phyloP scores from a whole-genome alignment of 2,113 vertebrate genomes.

The Megaceryle torquata region DNA sequence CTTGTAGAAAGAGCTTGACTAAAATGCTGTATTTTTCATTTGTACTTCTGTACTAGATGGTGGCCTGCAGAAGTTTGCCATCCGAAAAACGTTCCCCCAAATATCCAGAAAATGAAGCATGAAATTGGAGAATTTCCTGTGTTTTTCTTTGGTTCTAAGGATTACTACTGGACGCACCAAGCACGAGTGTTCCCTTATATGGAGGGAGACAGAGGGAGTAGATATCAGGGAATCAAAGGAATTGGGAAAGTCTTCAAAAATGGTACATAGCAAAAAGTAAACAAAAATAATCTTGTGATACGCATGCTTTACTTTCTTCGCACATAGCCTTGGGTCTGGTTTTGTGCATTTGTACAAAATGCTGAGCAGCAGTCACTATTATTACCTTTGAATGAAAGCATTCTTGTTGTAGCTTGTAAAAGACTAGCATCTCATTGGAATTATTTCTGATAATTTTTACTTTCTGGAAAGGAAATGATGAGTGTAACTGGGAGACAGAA shows the following conservation, averaged over 20 bases:
- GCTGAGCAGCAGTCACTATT: neutral
- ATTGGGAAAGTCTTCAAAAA: constrained; percentile 98
- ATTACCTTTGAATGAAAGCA: neutral
- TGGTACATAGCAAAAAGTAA: constrained; percentile 70
- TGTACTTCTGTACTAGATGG: constrained; percentile 84
- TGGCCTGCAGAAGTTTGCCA: constrained; percentile 98
- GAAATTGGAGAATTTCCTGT: constrained; percentile 98
- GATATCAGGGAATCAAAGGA: constrained; percentile 85
- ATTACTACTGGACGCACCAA: constrained; percentile 99
- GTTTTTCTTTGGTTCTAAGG: constrained; percentile 98
- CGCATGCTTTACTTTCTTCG: neutral
- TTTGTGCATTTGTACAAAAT: neutral
- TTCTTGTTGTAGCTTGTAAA: neutral
- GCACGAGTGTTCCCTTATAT: constrained; percentile 97
- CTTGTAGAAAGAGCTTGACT: constrained; percentile 11
- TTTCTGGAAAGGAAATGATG: neutral
- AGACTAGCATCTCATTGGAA: neutral
- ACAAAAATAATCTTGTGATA: neutral
- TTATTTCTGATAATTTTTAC: neutral
- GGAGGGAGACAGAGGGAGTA: constrained; percentile 95
- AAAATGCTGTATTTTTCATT: constrained; percentile 60
- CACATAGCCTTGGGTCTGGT: neutral
- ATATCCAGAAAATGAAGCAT: constrained; percentile 98
- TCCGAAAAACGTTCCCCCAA: constrained; percentile 93
- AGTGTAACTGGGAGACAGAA: neutral